Conservation (phyloP, 1,140 invertebrate genomes). For the Odontomachus brunneus region DNA sequence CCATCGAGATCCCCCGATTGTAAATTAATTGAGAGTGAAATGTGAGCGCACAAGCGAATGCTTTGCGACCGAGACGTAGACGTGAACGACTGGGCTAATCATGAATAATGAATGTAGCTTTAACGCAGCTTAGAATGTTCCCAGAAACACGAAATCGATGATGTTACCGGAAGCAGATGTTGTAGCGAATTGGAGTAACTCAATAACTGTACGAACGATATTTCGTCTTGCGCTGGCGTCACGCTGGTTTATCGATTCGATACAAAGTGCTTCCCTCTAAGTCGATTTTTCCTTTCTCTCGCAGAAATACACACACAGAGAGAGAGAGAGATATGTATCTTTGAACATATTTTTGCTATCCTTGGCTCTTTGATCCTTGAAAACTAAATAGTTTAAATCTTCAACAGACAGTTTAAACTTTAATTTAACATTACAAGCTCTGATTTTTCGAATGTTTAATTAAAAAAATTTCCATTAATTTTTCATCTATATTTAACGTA, state of each 20-base stretch:
- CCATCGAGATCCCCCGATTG: slow-evolving; percentile 69
- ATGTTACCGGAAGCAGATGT: slow-evolving; percentile 12
- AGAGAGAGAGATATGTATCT: too few relatives aligned
- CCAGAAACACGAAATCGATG: slow-evolving; percentile 49
- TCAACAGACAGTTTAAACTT: too few relatives aligned
- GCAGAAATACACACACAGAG: too few relatives aligned
- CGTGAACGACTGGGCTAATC: slow-evolving; percentile 63
- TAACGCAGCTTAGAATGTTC: slow-evolving; percentile 59
- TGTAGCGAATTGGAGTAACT: not conserved
- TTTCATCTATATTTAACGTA: too few relatives aligned
- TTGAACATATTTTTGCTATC: too few relatives aligned
- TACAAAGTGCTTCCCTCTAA: not conserved
- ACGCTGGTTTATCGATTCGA: not conserved
- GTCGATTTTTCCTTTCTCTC: not conserved
- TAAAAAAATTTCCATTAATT: too few relatives aligned
- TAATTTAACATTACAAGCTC: too few relatives aligned
- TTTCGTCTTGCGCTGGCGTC: too few relatives aligned
- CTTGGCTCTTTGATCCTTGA: not conserved
- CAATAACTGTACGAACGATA: not conserved
- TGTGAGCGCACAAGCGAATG: slow-evolving; percentile 62
- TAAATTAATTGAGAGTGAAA: slow-evolving; percentile 76
- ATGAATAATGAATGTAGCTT: slow-evolving; percentile 72
- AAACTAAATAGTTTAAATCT: too few relatives aligned
- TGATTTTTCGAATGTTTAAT: too few relatives aligned
- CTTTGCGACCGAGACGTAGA: slow-evolving; percentile 65